Percentiles rank a stretch among this genome's conserved stretches.
Conservation (phyloP, 1,140 invertebrate species). For the Brachionus paranguensis region DNA sequence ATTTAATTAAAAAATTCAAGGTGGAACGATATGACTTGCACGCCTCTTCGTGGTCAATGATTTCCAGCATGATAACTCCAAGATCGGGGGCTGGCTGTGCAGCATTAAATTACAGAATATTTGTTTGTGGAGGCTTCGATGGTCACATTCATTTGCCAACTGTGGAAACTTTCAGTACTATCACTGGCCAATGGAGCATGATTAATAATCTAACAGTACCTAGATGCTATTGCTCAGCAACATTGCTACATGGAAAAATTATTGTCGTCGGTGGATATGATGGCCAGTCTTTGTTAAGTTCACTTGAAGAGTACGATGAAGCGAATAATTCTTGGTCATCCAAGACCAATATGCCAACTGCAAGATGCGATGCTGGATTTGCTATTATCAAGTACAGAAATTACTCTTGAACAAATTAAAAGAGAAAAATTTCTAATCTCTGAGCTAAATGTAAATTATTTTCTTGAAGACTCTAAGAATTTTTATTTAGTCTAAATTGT, state of each 20-base stretch:
- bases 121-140: conserved; percentile 95
- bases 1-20: not conserved
- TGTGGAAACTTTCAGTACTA: conserved; percentile 91
- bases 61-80: conserved; percentile 92
- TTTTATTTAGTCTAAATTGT: not conserved
- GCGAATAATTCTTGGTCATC: conserved; percentile 41
- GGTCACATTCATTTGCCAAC: conserved; percentile 95
- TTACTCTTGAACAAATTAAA: not conserved
- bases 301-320: conserved; percentile 53
- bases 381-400: conserved; percentile 33
- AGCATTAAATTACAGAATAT: conserved; percentile 88
- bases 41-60: conserved; percentile 94
- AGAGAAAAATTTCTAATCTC: not conserved
- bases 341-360: conserved; percentile 31
- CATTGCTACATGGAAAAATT: conserved; percentile 48
- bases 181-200: conserved; percentile 89
- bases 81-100: conserved; percentile 94
- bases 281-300: conserved; percentile 52
- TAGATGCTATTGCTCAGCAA: conserved; percentile 52
- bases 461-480: not conserved
- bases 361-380: conserved; percentile 38
- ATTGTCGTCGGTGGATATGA: conserved; percentile 61
- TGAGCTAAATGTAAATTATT: not conserved
- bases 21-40: conserved; percentile 92
- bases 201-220: conserved; percentile 48